phyloP scores from a whole-genome alignment of 2,888 invertebrate genomes.

The Magallana nippona region DNA sequence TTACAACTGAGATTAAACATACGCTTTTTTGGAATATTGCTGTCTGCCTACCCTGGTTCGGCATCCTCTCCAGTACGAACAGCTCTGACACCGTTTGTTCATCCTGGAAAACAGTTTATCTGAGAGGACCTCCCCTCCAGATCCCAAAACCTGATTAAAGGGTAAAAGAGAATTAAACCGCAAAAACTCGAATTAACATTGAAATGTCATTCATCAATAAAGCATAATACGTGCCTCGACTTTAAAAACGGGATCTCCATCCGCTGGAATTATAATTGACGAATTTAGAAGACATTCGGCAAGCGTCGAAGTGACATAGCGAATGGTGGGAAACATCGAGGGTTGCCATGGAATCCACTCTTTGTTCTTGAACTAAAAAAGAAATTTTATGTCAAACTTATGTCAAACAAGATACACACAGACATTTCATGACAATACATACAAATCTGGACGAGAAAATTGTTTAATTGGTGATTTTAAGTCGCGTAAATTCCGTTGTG shows the following conservation, averaged over 20 bases:
- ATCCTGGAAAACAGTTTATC: conserved; percentile 51
- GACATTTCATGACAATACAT: neutral
- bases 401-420: neutral
- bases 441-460: neutral
- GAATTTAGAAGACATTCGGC: conserved; percentile 47
- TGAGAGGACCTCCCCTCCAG: conserved; percentile 36
- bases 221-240: conserved; percentile 37
- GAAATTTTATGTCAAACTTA: neutral
- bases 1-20: neutral
- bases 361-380: conserved; percentile 42
- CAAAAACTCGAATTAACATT: too few relatives aligned
- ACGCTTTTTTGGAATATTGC: neutral
- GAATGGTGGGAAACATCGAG: conserved; percentile 6
- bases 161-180: neutral
- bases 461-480: neutral
- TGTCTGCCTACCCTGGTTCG: conserved; percentile 50
- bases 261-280: neutral
- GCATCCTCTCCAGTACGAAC: conserved; percentile 54
- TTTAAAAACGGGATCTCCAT: conserved; percentile 37
- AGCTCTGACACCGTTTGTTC: conserved; percentile 56
- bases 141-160: conserved; percentile 47
- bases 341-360: conserved; percentile 36
- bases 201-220: too few relatives aligned
- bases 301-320: conserved; percentile 38
- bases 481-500: neutral